These are phyloP conservation scores for Sylvicapra grimmia DNA, from an alignment of 2,113 vertebrate genomes.

Conservation along the genomic window DNA sequence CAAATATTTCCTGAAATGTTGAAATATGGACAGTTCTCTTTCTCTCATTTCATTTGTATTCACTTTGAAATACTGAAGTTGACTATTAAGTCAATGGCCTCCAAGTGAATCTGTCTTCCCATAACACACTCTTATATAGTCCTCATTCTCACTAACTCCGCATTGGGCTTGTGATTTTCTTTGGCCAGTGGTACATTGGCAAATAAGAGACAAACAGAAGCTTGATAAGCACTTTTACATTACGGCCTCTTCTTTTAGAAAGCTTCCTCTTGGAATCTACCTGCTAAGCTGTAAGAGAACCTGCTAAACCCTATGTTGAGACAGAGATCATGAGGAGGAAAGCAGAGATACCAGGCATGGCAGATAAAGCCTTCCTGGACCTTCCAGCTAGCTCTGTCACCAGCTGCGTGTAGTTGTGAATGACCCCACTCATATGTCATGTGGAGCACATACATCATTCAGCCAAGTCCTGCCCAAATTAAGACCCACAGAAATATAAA, in stretches of 20 bases:
- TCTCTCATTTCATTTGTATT: background rate
- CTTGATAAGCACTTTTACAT: background rate
- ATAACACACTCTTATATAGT: background rate
- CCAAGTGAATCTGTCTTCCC: background rate
- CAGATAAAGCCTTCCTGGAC: background rate
- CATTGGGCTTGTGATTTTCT: background rate
- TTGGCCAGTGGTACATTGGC: background rate
- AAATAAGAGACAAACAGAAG: background rate
- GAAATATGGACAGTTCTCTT: background rate
- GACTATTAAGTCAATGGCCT: rapidly evolving
- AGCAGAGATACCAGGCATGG: rapidly evolving
- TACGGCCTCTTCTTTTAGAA: background rate
- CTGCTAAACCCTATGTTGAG: background rate
- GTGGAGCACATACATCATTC: background rate
- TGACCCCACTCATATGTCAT: background rate
- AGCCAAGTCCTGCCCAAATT: background rate
- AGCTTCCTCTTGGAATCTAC: background rate
- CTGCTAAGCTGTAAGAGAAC: background rate
- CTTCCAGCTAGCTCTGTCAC: background rate
- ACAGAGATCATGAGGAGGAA: background rate
- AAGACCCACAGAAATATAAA: background rate
- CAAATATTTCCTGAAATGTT: background rate
- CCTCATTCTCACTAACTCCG: background rate
- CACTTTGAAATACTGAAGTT: background rate
- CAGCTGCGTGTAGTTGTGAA: background rate